Evolutionary conservation across 1,140 invertebrate genomes (phyloP), one percentile per base, ranked within the genome.

Genomic region (Proctacanthus coquilletti): DNA sequence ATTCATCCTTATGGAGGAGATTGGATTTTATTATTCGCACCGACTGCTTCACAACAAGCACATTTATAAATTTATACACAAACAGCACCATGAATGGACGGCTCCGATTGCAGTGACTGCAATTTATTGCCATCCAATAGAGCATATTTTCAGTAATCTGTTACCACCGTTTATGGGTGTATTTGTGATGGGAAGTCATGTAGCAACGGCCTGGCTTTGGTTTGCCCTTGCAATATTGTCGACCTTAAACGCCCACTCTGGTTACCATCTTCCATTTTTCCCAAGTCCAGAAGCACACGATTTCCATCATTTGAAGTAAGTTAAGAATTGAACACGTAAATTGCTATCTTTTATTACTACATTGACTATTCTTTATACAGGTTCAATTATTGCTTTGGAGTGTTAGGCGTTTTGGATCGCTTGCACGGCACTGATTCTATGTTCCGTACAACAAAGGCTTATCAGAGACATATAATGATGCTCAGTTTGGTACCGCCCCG

Each of bases 251-350:
- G 74, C 83, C 13, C 87, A 92, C 52, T 84, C 80, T 32, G 87
- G 87, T 5, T 91, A 89, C 50, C 86, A 92, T 62, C 66, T 91
- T 46, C 87, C 87, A 0, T 81, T 89, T 49, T 76, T 89, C 49
- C 80, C 83, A 5, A 87, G 83, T 18, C 84, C 85, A n/a, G 84
- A 91, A 62, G 79, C 81, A 2, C 87, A 92, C 52, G 87, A 91
- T 62, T 91, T 82, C 58, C 87, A 92, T 61, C 87, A 92, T 59
- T 63, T 84, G 25, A 86, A 85, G 84, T 86, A 62, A 69, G 69
- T 62, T n/a, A 29, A 36, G 5, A 21, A 25, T 23, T 23, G 9
- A n/a, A 25, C 13, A 21, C 27, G 6, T 21, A 3, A 15, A 5
- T 29, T 9, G 17, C 6, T 18, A 17, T 18, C 34, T 21, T 38